These are phyloP conservation scores for Equus quagga DNA, from an alignment of 2,113 vertebrate genomes.

Conservation along the genomic window DNA sequence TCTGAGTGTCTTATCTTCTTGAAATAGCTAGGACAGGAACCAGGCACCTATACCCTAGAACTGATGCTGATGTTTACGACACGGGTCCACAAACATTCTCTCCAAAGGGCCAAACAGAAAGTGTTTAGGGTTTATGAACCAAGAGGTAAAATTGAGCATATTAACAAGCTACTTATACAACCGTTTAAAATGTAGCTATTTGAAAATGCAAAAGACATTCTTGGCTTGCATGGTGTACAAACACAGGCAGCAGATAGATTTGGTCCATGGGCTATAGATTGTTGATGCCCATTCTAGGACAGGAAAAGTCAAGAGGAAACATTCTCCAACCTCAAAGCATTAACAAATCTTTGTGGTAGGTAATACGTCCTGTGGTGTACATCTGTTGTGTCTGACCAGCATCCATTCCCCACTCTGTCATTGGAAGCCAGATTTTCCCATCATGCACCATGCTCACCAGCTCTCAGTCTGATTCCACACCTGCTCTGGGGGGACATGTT, in stretches of 20 bases:
- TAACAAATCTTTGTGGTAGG: fast-evolving
- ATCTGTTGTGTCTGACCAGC: too few species aligned
- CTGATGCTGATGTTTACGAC: neutral
- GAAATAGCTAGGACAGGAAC: neutral
- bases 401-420: neutral
- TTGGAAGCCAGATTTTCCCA: neutral
- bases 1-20: neutral
- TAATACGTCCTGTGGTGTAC: neutral
- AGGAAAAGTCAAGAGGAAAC: neutral
- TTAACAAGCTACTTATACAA: neutral
- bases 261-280: neutral
- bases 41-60: neutral
- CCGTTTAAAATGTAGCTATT: neutral
- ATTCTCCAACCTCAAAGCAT: too few species aligned
- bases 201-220: neutral
- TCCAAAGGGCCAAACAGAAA: neutral
- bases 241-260: neutral
- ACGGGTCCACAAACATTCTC: neutral
- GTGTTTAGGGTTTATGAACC: neutral
- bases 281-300: neutral
- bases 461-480: neutral
- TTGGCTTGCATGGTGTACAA: neutral
- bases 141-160: neutral
- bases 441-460: too few species aligned
- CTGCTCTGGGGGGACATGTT: fast-evolving